A percentile compares a stretch with the other conserved stretches of the same genome.
Evolutionary conservation across 2,888 invertebrate genomes (phyloP).

Genomic region (Xanthostigma xanthostigma): DNA sequence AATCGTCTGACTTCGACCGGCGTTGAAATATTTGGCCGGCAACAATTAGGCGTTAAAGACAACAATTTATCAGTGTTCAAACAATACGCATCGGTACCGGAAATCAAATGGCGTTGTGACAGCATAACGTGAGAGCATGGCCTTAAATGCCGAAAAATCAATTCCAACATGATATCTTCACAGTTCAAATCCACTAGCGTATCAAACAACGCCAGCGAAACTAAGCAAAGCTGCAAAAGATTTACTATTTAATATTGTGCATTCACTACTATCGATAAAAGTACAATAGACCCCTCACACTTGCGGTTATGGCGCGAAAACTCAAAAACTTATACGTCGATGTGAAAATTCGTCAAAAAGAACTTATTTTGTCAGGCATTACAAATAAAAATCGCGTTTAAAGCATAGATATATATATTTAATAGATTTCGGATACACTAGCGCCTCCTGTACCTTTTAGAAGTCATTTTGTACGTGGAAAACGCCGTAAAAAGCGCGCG

Average conservation of each 20-base stretch:
- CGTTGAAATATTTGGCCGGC: conserved; percentile 19
- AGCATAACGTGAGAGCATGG: conserved; percentile 70
- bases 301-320: background rate
- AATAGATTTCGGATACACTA: too few species aligned
- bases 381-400: too few species aligned
- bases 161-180: conserved; percentile 89
- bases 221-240: conserved; percentile 54
- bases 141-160: conserved; percentile 71
- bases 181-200: conserved; percentile 83
- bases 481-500: too few species aligned
- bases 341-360: too few species aligned
- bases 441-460: too few species aligned
- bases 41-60: conserved; percentile 54
- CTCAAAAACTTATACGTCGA: conserved; percentile 1
- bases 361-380: too few species aligned
- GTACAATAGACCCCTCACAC: conserved; percentile 1
- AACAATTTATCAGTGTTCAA: conserved; percentile 62
- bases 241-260: conserved; percentile 4
- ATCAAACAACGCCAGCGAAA: conserved; percentile 80
- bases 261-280: conserved; percentile 6
- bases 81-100: conserved; percentile 56
- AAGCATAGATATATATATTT: too few species aligned
- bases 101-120: conserved; percentile 56
- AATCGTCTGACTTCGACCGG: background rate
- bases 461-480: too few species aligned